Evolutionary conservation across 1,140 invertebrate genomes (phyloP), one percentile per base, ranked within the genome.

Genomic region (Cecropterus lyciades): DNA sequence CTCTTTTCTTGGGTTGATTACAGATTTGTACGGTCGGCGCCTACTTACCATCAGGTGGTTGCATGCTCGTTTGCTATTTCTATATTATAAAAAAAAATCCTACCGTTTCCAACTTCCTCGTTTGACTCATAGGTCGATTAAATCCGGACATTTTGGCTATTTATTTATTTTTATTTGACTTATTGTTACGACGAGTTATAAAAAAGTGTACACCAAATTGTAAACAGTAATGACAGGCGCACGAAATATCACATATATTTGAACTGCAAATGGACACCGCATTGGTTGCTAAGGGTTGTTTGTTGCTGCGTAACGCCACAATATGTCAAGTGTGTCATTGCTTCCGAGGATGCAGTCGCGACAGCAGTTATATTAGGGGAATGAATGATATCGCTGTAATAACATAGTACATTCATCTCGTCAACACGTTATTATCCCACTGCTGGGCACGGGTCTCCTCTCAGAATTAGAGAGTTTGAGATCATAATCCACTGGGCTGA

Each of bases 101-200:
- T 69, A 89, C 87, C 24, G 84, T 75, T 60, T 89, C 87, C 8
- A 89, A 49, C 57, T 85, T 89, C 51, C 82, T 69, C 79, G 85
- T 85, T 30, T 79, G 80, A 55, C 87, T 89, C 82, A 89, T 75
- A 0, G 87, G 87, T 13, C 84, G 77, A n/a, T 73, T 87, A 6
- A 80, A 49, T 48, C 73, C 73, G 5, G 80, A 66, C 82, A 86
- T 85, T 59, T 55, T 55, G 17, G 9, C 46, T n/a, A 55, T 15
- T 55, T 37, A 6, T 11, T 6, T 27, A 3, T 9, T 11, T 20
- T 20, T 10, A 27, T 20, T n/a, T n/a, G n/a, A n/a, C n/a, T n/a
- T n/a, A n/a, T n/a, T n/a, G n/a, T n/a, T n/a, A n/a, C n/a, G n/a
- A n/a, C n/a, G 0, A 20, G 9, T 20, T 4, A 17, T 15, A 49